A percentile compares a stretch with the other conserved stretches of the same genome.
Evolutionary conservation across 2,888 invertebrate genomes (phyloP).

Genomic region (Hypsopygia costalis): DNA sequence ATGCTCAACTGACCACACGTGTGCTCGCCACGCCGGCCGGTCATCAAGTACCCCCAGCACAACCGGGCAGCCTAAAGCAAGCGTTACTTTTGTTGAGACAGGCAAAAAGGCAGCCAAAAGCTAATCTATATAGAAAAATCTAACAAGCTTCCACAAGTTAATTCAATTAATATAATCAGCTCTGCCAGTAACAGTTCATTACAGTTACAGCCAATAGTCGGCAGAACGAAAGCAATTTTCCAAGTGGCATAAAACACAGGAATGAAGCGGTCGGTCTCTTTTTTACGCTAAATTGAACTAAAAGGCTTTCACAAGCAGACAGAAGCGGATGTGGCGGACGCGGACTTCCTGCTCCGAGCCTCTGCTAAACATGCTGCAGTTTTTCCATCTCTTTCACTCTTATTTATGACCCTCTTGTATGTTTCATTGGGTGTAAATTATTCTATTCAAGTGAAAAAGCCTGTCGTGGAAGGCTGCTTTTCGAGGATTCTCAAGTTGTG

Average conservation of each 20-base stretch:
- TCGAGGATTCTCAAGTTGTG: not conserved
- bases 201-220: slow-evolving; percentile 22
- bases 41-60: too few species aligned
- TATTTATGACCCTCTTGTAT: slow-evolving; percentile 34
- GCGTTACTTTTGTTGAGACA: too few species aligned
- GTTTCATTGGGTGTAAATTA: slow-evolving; percentile 4
- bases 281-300: slow-evolving; percentile 75
- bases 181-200: slow-evolving; percentile 6
- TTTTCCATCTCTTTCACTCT: slow-evolving; percentile 38
- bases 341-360: slow-evolving; percentile 58
- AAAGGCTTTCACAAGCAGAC: slow-evolving; percentile 68
- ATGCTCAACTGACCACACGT: too few species aligned
- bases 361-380: slow-evolving; percentile 50
- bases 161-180: too few species aligned
- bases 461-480: not conserved
- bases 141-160: too few species aligned
- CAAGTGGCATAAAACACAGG: slow-evolving; percentile 54
- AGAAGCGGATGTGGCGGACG: slow-evolving; percentile 60
- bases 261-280: slow-evolving; percentile 48
- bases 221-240: slow-evolving; percentile 46
- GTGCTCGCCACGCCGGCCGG: too few species aligned
- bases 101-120: too few species aligned
- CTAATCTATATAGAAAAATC: too few species aligned
- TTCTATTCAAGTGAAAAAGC: slow-evolving; percentile 5
- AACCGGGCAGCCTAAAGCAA: too few species aligned